Evolutionary conservation across 2,797 vertebrate genomes (phyloP), one percentile per base, ranked within the genome.

Genomic region (Hyperoplus lanceolatus): DNA sequence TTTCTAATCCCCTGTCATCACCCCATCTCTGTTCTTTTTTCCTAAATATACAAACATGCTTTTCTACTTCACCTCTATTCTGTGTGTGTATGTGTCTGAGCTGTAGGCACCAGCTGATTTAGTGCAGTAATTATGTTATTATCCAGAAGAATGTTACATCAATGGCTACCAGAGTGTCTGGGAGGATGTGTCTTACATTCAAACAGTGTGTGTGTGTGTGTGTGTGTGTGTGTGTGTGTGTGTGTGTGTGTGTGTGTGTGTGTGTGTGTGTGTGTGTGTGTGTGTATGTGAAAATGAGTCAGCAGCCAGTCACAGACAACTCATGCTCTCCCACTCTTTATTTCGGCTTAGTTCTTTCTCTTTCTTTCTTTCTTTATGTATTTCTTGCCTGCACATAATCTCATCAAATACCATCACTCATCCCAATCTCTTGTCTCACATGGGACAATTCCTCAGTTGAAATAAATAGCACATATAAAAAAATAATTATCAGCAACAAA

Each of bases 111-210:
- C 55, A 57, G 62, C 70, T 86, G 74, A 87, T 83, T 88, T 85
- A 79, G 12, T 38, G 55, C 57, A 60, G 73, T 74, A 88, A 90
- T 88, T 87, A 90, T 82, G 80, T 83, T 80, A 83, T 89, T 87
- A 88, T 85, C 70, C 55, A 74, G 18, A 88, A 86, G 75, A 90
- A 87, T 88, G 86, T 78, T 71, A 78, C 81, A 85, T 84, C 76
- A 90, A 54, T 80, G 82, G 50, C 41, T 77, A 56, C 79, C 53
- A 62, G 54, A 73, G 76, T 1, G 54, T 82, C 72, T 77, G 82
- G 0, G 50, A 73, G 42, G 59, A 43, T 76, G 77, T 18, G 2
- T 69, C 71, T 74, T 70, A 70, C 68, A 76, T 75, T 78, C 68
- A 73, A 11, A 71, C 62, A 82, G 43, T 62, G 38, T 46, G 63